Evolutionary conservation across 2,888 invertebrate genomes (phyloP), one percentile per base, ranked within the genome.

Genomic region (Agrochola lychnidis): DNA sequence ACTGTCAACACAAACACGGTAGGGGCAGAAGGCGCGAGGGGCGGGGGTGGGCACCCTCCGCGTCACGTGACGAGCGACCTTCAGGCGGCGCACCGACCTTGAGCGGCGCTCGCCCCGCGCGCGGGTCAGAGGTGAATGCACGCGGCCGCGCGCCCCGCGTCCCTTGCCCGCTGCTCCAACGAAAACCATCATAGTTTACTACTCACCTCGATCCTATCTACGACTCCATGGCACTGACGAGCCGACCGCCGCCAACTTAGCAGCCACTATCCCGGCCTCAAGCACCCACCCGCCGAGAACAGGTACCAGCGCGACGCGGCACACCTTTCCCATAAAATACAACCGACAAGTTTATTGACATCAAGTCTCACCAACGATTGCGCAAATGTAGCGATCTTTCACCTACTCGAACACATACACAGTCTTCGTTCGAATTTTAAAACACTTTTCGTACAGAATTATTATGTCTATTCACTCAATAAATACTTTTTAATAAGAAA

Each of bases 111-210:
- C 95, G 95, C 93, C 94, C 93, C 95, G 94, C 94, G 93, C 94
- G 94, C 96, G 96, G 96, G 96, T 96, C 96, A 96, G 96, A 96
- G 96, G 96, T 96, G 96, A 96, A 96, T 94, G 96, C 94, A 95
- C 96, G 94, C 92, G 87, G 84, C 88, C 88, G 87, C 89, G 84
- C 90, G 88, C 90, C 89, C 89, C 91, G 90, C 93, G 86, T 92
- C 89, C 92, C 86, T 89, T 85, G 87, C 83, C 81, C 87, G 62
- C 88, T 90, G 89, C 91, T 90, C 89, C 90, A 91, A 89, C 88
- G 83, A 91, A 91, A 90, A 88, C 90, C 80, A 90, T 88, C 83
- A 88, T 91, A 90, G 90, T 90, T 70, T 59, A 71, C 67, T 91
- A 95, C 95, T 95, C 93, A 96, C 96, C 96, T 95, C 93, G 89